Percentiles rank a stretch among this genome's conserved stretches.
These are phyloP conservation scores for Argya squamiceps DNA, from an alignment of 2,797 vertebrate species.

Conservation along the genomic window DNA sequence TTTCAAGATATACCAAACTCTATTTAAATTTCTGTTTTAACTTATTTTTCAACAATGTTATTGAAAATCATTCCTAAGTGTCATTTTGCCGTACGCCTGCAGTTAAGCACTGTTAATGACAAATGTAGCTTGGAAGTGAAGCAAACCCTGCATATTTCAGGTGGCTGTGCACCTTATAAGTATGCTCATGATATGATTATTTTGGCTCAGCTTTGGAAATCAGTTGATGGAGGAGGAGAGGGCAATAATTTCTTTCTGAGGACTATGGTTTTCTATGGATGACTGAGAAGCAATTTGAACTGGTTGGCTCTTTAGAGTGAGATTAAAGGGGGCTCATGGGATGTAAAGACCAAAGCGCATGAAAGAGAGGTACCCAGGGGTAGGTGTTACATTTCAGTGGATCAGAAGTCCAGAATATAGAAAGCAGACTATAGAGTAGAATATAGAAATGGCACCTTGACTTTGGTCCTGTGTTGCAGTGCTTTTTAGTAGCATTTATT, in stretches of 20 bases:
- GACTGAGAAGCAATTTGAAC: background rate
- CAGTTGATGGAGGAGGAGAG: background rate
- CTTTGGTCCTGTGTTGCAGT: background rate
- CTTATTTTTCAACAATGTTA: background rate
- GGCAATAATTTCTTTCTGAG: slow-evolving; percentile 14
- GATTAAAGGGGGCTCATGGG: background rate
- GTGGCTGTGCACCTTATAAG: background rate
- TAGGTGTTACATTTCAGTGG: background rate
- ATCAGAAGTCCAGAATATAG: background rate
- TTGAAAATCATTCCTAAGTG: background rate
- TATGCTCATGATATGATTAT: background rate
- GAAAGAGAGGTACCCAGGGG: background rate
- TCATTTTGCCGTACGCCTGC: background rate
- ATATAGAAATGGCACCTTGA: background rate
- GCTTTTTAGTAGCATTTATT: slow-evolving; percentile 9
- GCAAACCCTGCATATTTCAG: background rate
- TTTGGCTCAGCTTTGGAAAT: slow-evolving; percentile 37
- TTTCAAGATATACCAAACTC: background rate
- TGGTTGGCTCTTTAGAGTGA: background rate
- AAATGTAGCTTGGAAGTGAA: slow-evolving; percentile 11
- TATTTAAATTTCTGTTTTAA: slow-evolving; percentile 12
- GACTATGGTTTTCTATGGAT: background rate
- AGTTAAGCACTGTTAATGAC: background rate
- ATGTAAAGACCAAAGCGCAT: background rate
- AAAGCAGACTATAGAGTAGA: background rate